Evolutionary conservation across 2,797 vertebrate species (phyloP).

Genomic region (Lutra lutra): DNA sequence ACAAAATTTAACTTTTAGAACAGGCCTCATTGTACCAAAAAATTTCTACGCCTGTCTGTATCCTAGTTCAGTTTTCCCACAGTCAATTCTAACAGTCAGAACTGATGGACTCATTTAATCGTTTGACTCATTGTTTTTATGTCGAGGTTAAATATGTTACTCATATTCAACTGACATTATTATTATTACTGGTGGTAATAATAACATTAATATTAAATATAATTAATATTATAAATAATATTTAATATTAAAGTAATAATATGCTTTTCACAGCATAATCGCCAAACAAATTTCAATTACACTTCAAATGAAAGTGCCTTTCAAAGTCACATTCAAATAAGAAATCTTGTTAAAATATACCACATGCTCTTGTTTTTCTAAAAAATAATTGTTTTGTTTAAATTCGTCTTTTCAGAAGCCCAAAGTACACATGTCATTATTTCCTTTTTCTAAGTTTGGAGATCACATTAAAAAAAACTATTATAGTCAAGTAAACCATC

Average conservation of each 20-base stretch:
- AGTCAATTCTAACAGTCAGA: neutral
- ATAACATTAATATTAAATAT: too few relatives aligned
- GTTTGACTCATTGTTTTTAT: neutral
- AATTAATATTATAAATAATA: too few relatives aligned
- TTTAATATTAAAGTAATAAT: too few relatives aligned
- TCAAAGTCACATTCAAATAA: slow-evolving; percentile 28
- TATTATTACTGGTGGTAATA: neutral
- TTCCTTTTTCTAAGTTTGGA: neutral
- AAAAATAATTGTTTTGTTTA: neutral
- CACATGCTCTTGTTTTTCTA: neutral
- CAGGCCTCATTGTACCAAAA: neutral
- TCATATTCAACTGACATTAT: neutral
- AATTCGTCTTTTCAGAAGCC: neutral
- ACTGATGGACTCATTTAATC: neutral
- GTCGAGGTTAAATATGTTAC: neutral
- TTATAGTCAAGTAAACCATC: neutral
- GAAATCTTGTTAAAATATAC: neutral
- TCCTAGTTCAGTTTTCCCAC: neutral
- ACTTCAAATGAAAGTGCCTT: neutral
- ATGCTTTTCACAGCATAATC: neutral
- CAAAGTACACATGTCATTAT: neutral
- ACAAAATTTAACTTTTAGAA: slow-evolving; percentile 26
- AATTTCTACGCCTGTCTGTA: neutral
- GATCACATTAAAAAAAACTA: neutral
- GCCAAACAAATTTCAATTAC: neutral